phyloP scores from a whole-genome alignment of 1,140 invertebrate species.

The Drosophila pectinifera region DNA sequence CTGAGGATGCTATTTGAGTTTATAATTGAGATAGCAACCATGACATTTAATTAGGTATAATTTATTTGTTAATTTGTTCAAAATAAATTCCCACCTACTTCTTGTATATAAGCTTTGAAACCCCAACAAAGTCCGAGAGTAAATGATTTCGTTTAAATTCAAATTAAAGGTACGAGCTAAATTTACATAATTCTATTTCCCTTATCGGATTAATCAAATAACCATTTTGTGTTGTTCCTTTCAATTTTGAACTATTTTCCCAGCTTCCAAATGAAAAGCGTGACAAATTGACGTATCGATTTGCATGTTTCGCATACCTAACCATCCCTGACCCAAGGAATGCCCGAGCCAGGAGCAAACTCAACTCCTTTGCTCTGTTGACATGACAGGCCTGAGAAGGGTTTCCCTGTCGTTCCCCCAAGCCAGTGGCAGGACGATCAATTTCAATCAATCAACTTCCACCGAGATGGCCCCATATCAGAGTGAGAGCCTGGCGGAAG shows the following conservation, averaged over 20 bases:
- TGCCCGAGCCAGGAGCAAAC: conserved; percentile 2
- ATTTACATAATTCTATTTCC: conserved; percentile 10
- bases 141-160: neutral
- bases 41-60: too few species aligned
- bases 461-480: conserved; percentile 47
- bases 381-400: conserved; percentile 57
- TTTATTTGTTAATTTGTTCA: too few species aligned
- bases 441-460: conserved; percentile 79
- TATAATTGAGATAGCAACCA: too few species aligned
- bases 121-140: too few species aligned
- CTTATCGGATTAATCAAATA: neutral
- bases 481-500: conserved; percentile 20
- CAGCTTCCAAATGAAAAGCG: conserved; percentile 44
- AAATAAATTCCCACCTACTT: too few species aligned
- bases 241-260: conserved; percentile 40
- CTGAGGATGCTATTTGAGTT: too few species aligned
- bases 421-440: conserved; percentile 52
- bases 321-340: conserved; percentile 45
- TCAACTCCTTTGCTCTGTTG: conserved; percentile 13
- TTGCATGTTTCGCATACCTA: conserved; percentile 48
- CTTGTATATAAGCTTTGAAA: too few species aligned
- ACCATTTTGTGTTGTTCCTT: conserved; percentile 34
- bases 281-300: conserved; percentile 76
- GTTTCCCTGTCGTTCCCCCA: conserved; percentile 14
- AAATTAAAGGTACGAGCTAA: neutral